A percentile compares a stretch with the other conserved stretches of the same genome.
phyloP scores from a whole-genome alignment of 2,888 invertebrate genomes.

The Podabrus alpinus region DNA sequence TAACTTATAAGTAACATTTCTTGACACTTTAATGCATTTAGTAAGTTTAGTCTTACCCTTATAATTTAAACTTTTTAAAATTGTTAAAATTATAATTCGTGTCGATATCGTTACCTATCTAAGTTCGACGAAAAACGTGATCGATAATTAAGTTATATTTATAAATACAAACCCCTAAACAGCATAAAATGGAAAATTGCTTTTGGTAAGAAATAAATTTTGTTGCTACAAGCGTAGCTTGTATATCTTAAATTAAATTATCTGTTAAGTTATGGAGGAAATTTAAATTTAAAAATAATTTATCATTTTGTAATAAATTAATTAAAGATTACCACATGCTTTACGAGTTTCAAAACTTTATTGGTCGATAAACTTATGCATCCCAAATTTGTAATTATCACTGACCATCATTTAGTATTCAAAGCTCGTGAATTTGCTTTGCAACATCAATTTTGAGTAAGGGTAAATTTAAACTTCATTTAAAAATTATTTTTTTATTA shows the following conservation, averaged over 20 bases:
- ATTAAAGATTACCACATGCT: not conserved
- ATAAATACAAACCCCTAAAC: not conserved
- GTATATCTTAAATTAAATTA: not conserved
- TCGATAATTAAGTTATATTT: not conserved
- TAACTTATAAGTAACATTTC: not conserved
- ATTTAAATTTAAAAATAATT: constrained; percentile 1
- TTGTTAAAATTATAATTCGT: not conserved
- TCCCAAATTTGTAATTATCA: not conserved
- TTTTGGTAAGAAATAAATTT: not conserved
- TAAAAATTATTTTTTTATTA: not conserved
- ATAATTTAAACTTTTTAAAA: not conserved
- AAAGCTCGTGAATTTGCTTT: not conserved
- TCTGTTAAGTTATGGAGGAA: not conserved
- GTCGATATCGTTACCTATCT: not conserved
- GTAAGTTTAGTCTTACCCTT: not conserved
- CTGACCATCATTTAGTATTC: not conserved
- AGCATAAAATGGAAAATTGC: not conserved
- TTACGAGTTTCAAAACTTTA: not conserved
- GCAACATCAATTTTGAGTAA: not conserved
- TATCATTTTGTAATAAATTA: not conserved
- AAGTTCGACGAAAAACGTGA: not conserved
- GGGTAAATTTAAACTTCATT: not conserved
- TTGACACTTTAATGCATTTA: not conserved
- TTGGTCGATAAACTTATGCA: not conserved
- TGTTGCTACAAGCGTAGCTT: not conserved